Evolutionary conservation across 2,797 vertebrate genomes (phyloP), one percentile per base, ranked within the genome.

Genomic region (Argya squamiceps): DNA sequence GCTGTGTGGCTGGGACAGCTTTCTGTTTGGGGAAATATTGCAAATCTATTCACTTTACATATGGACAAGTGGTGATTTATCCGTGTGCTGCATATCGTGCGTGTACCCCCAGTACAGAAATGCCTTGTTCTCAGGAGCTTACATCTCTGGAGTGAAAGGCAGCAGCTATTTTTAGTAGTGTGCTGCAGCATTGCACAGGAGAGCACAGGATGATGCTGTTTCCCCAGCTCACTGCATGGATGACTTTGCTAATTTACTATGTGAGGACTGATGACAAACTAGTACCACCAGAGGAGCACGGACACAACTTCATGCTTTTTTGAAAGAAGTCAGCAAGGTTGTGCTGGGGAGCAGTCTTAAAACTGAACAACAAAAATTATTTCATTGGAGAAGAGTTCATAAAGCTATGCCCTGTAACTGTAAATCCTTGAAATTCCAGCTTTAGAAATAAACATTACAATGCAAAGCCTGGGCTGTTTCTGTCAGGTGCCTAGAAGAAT

Each of bases 101-200:
- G 2, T 62, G 36, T 15, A 62, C 19, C 26, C 79, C 0, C 21
- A 60, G 67, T 52, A 44, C 4, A 73, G 91, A 92, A 82, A 73
- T 71, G 68, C 47, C 85, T 84, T 60, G 49, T 69, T 84, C 68
- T 87, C 70, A 39, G 75, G 87, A 93, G 83, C 91, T 85, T 93
- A 73, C 55, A 20, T 93, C 91, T 83, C 91, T 73, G 70, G 86
- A 80, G 78, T 73, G 63, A 93, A 97, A 96, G 50, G 85, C 87
- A 79, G 92, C 46, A 67, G 84, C 94, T 97, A 94, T 96, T 96
- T 97, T 97, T 96, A 94, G 91, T n/a, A 32, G 46, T 2, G 47
- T 55, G 85, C 84, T 71, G 71, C 77, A 85, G 56, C 44, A 32
- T 67, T 80, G 74, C 46, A 67, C 68, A 73, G 80, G 64, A 89